Percentiles rank a stretch among this genome's conserved stretches.
Evolutionary conservation across 2,797 vertebrate species (phyloP).

Genomic region (Mormyrus hasselquistii): DNA sequence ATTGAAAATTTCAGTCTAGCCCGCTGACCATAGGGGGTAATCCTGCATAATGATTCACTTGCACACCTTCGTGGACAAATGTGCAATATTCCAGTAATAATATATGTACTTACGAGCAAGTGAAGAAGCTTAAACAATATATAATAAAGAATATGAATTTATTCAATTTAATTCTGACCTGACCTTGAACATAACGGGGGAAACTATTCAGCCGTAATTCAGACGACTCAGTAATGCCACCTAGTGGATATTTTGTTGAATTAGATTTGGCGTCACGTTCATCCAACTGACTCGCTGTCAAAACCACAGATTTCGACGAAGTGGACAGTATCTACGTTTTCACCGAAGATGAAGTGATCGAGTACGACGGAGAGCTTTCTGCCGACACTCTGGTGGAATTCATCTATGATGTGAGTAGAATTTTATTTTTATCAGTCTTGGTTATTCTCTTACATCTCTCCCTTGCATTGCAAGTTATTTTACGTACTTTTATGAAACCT

Average conservation of each 20-base stretch:
- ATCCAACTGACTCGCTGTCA: neutral
- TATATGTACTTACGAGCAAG: neutral
- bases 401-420: slow-evolving; percentile 76
- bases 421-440: slow-evolving; percentile 27
- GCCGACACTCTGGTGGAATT: slow-evolving; percentile 86
- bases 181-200: neutral
- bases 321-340: slow-evolving; percentile 80
- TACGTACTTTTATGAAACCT: neutral
- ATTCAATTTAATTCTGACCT: neutral
- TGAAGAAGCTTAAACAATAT: neutral
- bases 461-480: neutral
- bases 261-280: neutral
- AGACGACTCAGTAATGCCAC: slow-evolving; percentile 17
- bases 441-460: neutral
- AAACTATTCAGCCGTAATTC: neutral
- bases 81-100: neutral
- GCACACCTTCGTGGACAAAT: neutral
- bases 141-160: neutral
- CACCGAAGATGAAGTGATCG: slow-evolving; percentile 77
- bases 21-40: neutral
- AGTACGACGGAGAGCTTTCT: slow-evolving; percentile 81
- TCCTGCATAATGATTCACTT: neutral
- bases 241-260: slow-evolving; percentile 25
- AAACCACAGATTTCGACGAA: slow-evolving; percentile 64
- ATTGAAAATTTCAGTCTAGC: neutral